Percentiles rank a stretch among this genome's conserved stretches.
phyloP scores from a whole-genome alignment of 2,113 vertebrate genomes.

The Suricata suricatta region DNA sequence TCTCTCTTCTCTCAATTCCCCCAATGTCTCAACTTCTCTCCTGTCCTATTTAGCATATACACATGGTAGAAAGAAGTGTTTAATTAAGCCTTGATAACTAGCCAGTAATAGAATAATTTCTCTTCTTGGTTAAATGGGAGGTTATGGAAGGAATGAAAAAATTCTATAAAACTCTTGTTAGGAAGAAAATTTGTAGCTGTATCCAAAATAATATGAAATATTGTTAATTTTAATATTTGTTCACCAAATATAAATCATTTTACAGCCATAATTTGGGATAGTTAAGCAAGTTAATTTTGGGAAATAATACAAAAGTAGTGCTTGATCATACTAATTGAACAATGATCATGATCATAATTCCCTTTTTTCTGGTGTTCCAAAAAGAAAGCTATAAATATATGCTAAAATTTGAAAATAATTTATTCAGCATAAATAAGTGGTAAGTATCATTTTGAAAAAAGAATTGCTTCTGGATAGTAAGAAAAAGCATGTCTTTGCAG shows the following conservation, averaged over 20 bases:
- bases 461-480: slow-evolving; percentile 50
- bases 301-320: slow-evolving; percentile 2
- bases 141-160: not conserved
- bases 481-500: slow-evolving; percentile 43
- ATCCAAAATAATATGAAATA: slow-evolving; percentile 39
- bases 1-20: not conserved
- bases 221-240: slow-evolving; percentile 52
- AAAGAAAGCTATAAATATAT: slow-evolving; percentile 62
- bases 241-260: slow-evolving; percentile 57
- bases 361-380: slow-evolving; percentile 42
- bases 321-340: slow-evolving; percentile 52
- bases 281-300: slow-evolving; percentile 39
- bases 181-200: not conserved
- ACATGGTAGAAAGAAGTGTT: slow-evolving; percentile 3
- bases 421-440: slow-evolving; percentile 62
- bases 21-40: not conserved
- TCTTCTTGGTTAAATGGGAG: slow-evolving; percentile 39
- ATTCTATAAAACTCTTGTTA: slow-evolving; percentile 7
- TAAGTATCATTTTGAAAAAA: slow-evolving; percentile 56
- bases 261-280: not conserved
- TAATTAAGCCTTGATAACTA: slow-evolving; percentile 1
- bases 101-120: slow-evolving; percentile 3
- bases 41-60: not conserved
- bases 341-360: slow-evolving; percentile 31
- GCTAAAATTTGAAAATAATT: slow-evolving; percentile 58